Base-by-base conservation (phyloP, 2,888 invertebrate species). In the Apocheima hispidaria region DNA sequence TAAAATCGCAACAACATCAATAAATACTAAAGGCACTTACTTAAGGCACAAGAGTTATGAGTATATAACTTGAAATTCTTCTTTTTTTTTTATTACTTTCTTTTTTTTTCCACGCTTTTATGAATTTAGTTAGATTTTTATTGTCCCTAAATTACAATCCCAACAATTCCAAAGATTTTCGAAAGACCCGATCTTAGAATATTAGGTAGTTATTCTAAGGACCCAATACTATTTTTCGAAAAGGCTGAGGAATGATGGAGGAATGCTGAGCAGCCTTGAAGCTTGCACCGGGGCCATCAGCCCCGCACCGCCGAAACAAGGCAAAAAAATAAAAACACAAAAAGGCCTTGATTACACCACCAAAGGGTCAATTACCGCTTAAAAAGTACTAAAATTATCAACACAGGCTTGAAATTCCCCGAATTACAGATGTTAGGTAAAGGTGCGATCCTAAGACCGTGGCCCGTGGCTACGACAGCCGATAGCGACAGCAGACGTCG, bases 291-390 rank as follows among this genome's bases (percentile, higher is more conserved):
- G 26, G 59, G 59, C 40, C 59, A 36, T 16, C 40, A 33, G 53
- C 53, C 53, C 23, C 41, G 21, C 33, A 14, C 2, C 53, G 21
- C 6, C 51, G 23, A 53, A 53, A 60, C 9, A 16, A 9, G 36
- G 50, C 36, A 38, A 53, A 46, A 59, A 51, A 35, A 1, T 10
- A 46, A 59, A 51, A 35, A 1, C 14, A 14, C 40, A 48, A 59
- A 43, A 58, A 59, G 33, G 6, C 26, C 43, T 48, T 41, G 48
- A 53, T 59, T 52, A 48, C 52, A 33, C 28, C 14, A 52, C 44
- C 14, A 23, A 33, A 49, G 55, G 55, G 55, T 55, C 55, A 54
- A 54, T 60, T 55, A 60, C 50, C 36, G 28, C 21, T 35, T 38
- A 43, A 51, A 52, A 35, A 44, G 38, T 44, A 21, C 38, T 46